Evolutionary conservation across 53 echinoderm and acorn worm species (phyloP).

Genomic region (Actinopyga echinites): DNA sequence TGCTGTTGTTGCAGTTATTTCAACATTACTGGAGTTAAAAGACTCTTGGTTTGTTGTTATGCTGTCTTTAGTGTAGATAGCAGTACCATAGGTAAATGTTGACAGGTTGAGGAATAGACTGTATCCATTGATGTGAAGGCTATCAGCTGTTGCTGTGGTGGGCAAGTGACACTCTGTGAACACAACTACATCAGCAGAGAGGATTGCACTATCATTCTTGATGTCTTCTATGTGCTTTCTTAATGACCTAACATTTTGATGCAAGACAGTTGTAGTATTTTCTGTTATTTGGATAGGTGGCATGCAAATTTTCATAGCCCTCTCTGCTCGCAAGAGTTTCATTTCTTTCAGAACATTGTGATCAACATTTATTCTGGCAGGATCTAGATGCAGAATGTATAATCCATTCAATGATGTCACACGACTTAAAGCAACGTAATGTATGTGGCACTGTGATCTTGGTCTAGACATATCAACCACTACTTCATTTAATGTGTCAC

Average conservation of each 20-base stretch:
- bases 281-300: no score
- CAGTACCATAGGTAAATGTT: no score
- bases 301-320: background rate
- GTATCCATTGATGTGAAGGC: no score
- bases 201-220: background rate
- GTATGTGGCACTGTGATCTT: background rate
- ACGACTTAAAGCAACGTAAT: no score
- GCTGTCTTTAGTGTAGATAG: no score
- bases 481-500: slow-evolving; percentile 5
- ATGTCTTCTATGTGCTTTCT: slow-evolving; percentile 35
- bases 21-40: background rate
- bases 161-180: slow-evolving; percentile 23
- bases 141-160: no score
- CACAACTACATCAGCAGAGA: slow-evolving; percentile 21
- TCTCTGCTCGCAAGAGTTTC: background rate
- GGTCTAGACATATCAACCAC: background rate
- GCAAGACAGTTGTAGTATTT: background rate
- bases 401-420: slow-evolving; percentile 20
- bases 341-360: slow-evolving; percentile 40
- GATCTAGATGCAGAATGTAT: slow-evolving; percentile 10
- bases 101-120: no score
- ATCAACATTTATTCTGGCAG: slow-evolving; percentile 29
- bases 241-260: slow-evolving; percentile 51
- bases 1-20: no score
- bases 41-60: background rate